Evolutionary conservation across 53 echinoderm and acorn worm genomes (phyloP).

Genomic region (Echinarachnius parma): DNA sequence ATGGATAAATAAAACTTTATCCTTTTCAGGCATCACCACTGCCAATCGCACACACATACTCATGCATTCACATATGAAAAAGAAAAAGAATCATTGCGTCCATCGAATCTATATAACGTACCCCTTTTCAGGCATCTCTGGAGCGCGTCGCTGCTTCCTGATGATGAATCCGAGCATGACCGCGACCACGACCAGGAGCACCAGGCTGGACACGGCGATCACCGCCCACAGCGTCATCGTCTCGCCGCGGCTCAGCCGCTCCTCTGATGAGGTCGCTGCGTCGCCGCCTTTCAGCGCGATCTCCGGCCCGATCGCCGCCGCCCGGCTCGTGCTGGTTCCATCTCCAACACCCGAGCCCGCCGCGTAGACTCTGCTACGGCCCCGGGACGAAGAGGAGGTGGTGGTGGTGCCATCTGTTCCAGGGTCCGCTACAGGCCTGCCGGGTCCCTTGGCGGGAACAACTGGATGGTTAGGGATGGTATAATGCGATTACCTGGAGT

Average conservation of each 20-base stretch:
- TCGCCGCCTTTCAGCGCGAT: constrained; percentile 19
- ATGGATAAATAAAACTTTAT: too few species aligned
- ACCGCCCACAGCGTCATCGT: constrained; percentile 33
- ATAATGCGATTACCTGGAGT: too few species aligned
- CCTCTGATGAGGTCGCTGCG: constrained; percentile 11
- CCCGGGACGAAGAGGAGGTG: not conserved
- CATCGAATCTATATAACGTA: too few species aligned
- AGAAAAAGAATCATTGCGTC: too few species aligned
- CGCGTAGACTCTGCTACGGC: not conserved
- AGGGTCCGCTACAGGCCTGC: too few species aligned
- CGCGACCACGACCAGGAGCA: constrained; percentile 35
- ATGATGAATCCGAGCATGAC: constrained; percentile 22
- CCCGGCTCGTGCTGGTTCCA: constrained; percentile 11
- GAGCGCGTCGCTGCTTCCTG: constrained; percentile 22
- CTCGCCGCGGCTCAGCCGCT: constrained; percentile 23
- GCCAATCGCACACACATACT: too few species aligned
- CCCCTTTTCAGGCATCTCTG: too few species aligned
- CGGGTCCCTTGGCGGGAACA: too few species aligned
- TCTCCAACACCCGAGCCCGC: not conserved
- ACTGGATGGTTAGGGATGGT: too few species aligned
- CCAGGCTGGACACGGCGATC: constrained; percentile 25
- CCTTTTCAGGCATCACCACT: too few species aligned
- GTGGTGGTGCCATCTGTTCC: not conserved
- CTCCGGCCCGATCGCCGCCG: constrained; percentile 9
- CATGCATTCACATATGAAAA: too few species aligned